Conservation (phyloP, 1,140 invertebrate species). For the Drosophila dunni region DNA sequence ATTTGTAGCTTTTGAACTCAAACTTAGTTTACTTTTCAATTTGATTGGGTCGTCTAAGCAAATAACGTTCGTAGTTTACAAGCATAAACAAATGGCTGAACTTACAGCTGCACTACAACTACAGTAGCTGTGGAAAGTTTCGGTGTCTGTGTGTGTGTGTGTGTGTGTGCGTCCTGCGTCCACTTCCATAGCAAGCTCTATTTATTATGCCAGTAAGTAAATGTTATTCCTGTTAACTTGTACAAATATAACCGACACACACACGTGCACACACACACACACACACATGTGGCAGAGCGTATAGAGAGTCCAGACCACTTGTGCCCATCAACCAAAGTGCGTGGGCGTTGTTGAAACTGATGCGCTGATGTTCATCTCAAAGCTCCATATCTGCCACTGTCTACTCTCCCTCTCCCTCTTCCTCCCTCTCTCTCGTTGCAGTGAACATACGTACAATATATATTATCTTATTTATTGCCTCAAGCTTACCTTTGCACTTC, state of each 20-base stretch:
- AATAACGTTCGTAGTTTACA: constrained; percentile 66
- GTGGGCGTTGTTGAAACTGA: constrained; percentile 26
- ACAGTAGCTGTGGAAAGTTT: neutral
- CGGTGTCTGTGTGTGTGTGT: constrained; percentile 14
- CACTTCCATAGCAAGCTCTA: constrained; percentile 60
- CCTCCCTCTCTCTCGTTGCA: constrained; percentile 5
- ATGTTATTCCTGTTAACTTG: constrained; percentile 80
- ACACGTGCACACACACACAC: constrained; percentile 16
- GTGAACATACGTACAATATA: constrained; percentile 21
- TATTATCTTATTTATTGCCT: constrained; percentile 53
- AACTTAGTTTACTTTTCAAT: constrained; percentile 79
- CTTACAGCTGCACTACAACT: constrained; percentile 41
- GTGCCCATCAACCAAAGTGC: constrained; percentile 34
- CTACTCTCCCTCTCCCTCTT: neutral
- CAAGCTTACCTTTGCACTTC: constrained; percentile 44
- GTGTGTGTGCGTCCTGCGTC: constrained; percentile 38
- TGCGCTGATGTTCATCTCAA: constrained; percentile 19
- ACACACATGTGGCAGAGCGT: neutral
- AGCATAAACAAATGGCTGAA: constrained; percentile 68
- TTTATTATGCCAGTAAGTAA: constrained; percentile 80
- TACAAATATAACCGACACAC: constrained; percentile 58
- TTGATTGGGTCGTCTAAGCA: constrained; percentile 78
- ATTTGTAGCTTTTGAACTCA: constrained; percentile 76
- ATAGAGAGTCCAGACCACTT: constrained; percentile 17
- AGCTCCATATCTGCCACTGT: neutral